Percentiles rank a stretch among this genome's conserved stretches.
These are phyloP conservation scores for Nothocercus julius DNA, from an alignment of 2,113 vertebrate species.

Conservation along the genomic window DNA sequence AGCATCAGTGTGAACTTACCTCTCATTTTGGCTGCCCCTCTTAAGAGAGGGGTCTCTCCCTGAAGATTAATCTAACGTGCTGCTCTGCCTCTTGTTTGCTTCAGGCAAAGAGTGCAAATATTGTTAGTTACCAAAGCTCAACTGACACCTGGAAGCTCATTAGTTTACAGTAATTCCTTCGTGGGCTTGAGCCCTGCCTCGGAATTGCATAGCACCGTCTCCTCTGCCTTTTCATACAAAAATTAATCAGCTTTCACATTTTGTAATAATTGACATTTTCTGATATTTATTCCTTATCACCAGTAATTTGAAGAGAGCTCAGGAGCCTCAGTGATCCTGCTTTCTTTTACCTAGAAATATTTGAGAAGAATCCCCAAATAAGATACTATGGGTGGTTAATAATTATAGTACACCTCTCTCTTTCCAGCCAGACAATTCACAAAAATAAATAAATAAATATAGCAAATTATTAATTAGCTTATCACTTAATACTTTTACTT, in stretches of 20 bases:
- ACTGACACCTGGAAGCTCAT: conserved; percentile 52
- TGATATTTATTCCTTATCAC: conserved; percentile 66
- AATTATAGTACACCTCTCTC: conserved; percentile 71
- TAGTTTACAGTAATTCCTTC: conserved; percentile 50
- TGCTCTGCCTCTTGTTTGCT: conserved; percentile 29
- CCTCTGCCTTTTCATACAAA: conserved; percentile 11
- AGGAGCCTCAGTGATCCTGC: conserved; percentile 10
- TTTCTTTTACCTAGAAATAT: conserved; percentile 44
- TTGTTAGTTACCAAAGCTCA: conserved; percentile 14
- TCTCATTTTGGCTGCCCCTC: not conserved
- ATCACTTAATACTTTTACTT: conserved; percentile 71
- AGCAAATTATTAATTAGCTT: conserved; percentile 78
- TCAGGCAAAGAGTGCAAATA: conserved; percentile 38
- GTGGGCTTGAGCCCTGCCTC: conserved; percentile 29
- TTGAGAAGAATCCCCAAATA: conserved; percentile 22
- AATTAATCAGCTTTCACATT: conserved; percentile 50
- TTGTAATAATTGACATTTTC: conserved; percentile 53
- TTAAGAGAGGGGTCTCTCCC: conserved; percentile 6
- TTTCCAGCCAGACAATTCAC: conserved; percentile 72
- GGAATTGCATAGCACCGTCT: conserved; percentile 47
- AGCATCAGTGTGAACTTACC: not conserved
- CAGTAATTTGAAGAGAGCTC: conserved; percentile 47
- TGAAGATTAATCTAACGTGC: not conserved
- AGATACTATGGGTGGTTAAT: conserved; percentile 7
- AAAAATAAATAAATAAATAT: conserved; percentile 74